These are phyloP conservation scores for human DNA, from an alignment of 2,113 vertebrate species.

Conservation along the genomic window DNA sequence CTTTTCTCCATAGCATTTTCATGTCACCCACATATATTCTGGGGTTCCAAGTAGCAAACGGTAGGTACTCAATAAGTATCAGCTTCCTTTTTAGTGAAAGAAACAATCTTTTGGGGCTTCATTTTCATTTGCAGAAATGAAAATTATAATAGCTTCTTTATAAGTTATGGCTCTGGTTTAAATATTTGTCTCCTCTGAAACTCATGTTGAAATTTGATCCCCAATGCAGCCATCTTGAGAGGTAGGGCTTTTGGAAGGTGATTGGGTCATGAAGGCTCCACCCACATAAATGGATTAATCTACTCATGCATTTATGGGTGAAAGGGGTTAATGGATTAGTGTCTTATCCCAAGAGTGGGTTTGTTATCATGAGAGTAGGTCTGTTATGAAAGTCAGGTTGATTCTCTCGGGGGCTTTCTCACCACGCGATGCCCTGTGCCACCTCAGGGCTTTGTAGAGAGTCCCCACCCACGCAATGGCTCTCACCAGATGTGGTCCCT, in stretches of 20 bases:
- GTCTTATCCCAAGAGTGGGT: too few relatives aligned
- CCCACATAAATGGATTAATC: background rate
- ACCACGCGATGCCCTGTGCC: background rate
- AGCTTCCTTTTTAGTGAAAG: background rate
- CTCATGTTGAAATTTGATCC: background rate
- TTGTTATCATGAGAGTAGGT: background rate
- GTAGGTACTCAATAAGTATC: too few relatives aligned
- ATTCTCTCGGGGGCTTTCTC: background rate
- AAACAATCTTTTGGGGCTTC: background rate
- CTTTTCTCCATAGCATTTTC: background rate
- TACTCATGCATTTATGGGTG: background rate
- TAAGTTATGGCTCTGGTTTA: background rate
- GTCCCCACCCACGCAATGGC: fast-evolving
- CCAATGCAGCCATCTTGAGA: background rate
- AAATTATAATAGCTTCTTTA: background rate
- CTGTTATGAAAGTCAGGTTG: background rate
- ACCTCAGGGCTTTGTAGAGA: background rate
- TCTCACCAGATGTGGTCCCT: background rate
- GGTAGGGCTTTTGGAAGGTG: background rate
- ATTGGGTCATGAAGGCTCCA: background rate
- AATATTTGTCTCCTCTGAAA: background rate
- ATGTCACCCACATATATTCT: too few relatives aligned
- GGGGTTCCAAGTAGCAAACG: too few relatives aligned
- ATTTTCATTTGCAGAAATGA: background rate
- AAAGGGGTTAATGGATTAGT: background rate